Evolutionary conservation across 2,888 invertebrate species (phyloP).

Genomic region (Hydrotaea cyrtoneurina): DNA sequence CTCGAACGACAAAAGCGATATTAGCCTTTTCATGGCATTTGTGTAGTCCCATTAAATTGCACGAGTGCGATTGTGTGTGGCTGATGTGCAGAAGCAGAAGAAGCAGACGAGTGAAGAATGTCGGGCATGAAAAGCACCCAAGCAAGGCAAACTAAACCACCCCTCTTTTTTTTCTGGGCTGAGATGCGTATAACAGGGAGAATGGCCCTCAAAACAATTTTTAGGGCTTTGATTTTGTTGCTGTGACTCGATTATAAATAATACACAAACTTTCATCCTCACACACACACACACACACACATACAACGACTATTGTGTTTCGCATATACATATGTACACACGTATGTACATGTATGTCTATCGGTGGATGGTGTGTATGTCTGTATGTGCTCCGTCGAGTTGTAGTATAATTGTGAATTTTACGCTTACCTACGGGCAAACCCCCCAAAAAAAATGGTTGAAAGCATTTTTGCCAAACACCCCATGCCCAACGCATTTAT

Average conservation of each 20-base stretch:
- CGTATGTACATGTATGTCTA: background rate
- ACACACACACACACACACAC: slow-evolving; percentile 51
- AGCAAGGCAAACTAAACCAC: slow-evolving; percentile 16
- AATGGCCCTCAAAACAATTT: slow-evolving; percentile 67
- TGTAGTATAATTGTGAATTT: slow-evolving; percentile 77
- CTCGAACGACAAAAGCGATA: slow-evolving; percentile 67
- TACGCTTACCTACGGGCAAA: slow-evolving; percentile 79
- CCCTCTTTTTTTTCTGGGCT: slow-evolving; percentile 31
- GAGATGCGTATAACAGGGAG: slow-evolving; percentile 45
- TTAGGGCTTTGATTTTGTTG: slow-evolving; percentile 72
- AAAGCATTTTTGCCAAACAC: slow-evolving; percentile 72
- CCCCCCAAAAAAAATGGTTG: slow-evolving; percentile 72
- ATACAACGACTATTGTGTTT: background rate
- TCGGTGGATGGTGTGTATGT: background rate
- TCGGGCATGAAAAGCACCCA: slow-evolving; percentile 26
- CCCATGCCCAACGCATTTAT: slow-evolving; percentile 49
- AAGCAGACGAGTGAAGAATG: background rate
- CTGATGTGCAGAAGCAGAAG: slow-evolving; percentile 56
- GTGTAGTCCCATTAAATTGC: slow-evolving; percentile 52
- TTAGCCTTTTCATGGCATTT: slow-evolving; percentile 67
- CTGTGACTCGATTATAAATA: slow-evolving; percentile 61
- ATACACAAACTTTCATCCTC: slow-evolving; percentile 61
- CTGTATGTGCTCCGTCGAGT: slow-evolving; percentile 1
- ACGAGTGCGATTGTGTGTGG: slow-evolving; percentile 45
- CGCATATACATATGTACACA: slow-evolving; percentile 7